Evolutionary conservation across 2,888 invertebrate species (phyloP), one percentile per base, ranked within the genome.

Genomic region (Pterobdella sp.): DNA sequence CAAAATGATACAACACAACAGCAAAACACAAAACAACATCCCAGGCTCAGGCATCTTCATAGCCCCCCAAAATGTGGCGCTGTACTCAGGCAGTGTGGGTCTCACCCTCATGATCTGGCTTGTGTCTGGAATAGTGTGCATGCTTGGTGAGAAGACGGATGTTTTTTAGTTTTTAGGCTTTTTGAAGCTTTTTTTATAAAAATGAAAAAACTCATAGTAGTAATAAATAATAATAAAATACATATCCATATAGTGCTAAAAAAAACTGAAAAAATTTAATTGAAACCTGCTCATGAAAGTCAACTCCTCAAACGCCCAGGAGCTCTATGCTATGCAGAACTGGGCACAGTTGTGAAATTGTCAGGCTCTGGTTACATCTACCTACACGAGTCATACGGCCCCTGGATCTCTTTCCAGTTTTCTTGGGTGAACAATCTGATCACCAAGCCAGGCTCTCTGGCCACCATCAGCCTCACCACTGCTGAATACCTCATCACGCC

Each of bases 31-130:
- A n/a, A n/a, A n/a, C n/a, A 14, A 7, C 42, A 42, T 18, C n/a
- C 4, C 84, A 93, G 93, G 94, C 84, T 95, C 94, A 85, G 95
- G 95, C 88, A 94, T 96, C 85, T 96, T 96, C 88, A 93, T 95
- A 86, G 94, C 94, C 86, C 94, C 96, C 85, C 92, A 93, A 85
- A 93, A 93, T 86, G 90, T 96, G 84, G 87, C 95, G 84, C 84
- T 87, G 78, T 87, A 89, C 78, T 89, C 91, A 0, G 92, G 92
- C 85, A 95, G 94, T 84, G 91, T 94, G 85, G 94, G 93, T 85
- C 88, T 93, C 86, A 92, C 93, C 87, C 91, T 96, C 86, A 87
- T 94, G 84, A 90, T 94, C 82, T 96, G 95, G 95, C 90, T 91
- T 86, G 88, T 91, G 81, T 94, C 94, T 86, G 95, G 95, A 80